These are phyloP conservation scores for Lingula anatina DNA, from an alignment of 2,888 invertebrate genomes.

Conservation along the genomic window DNA sequence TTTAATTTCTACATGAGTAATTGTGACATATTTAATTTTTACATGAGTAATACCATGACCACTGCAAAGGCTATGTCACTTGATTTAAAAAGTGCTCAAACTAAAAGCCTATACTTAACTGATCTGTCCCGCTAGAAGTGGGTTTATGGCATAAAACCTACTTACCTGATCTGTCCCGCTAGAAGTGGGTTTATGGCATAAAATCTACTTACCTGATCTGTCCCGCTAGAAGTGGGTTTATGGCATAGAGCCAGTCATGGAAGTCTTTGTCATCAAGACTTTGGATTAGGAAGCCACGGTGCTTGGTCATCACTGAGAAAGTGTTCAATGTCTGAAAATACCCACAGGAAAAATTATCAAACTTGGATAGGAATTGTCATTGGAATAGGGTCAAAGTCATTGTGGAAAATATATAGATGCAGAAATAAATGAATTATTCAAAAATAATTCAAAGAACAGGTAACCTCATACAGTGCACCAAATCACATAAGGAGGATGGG, in stretches of 20 bases:
- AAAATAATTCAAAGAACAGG: too few relatives aligned
- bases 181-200: slow-evolving; percentile 97
- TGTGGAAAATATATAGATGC: not conserved
- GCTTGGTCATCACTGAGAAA: slow-evolving; percentile 90
- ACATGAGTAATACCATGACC: too few relatives aligned
- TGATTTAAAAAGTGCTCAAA: too few relatives aligned
- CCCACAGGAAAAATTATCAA: not conserved
- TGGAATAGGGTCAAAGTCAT: not conserved
- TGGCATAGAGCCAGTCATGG: slow-evolving; percentile 99
- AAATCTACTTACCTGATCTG: slow-evolving; percentile 53
- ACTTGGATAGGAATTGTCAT: not conserved
- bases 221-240: slow-evolving; percentile 96
- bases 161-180: slow-evolving; percentile 66
- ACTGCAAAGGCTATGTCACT: too few relatives aligned
- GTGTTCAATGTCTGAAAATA: slow-evolving; percentile 52
- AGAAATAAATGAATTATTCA: too few relatives aligned
- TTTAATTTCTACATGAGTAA: too few relatives aligned
- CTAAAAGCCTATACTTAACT: too few relatives aligned
- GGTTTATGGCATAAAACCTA: slow-evolving; percentile 96
- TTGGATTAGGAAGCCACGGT: slow-evolving; percentile 93
- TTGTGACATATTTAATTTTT: too few relatives aligned
- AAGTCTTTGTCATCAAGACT: slow-evolving; percentile 96
- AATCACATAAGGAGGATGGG: too few relatives aligned
- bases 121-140: slow-evolving; percentile 66
- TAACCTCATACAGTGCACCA: too few relatives aligned